Evolutionary conservation across 1,140 invertebrate genomes (phyloP).

Genomic region (Drosophila rhopaloa): DNA sequence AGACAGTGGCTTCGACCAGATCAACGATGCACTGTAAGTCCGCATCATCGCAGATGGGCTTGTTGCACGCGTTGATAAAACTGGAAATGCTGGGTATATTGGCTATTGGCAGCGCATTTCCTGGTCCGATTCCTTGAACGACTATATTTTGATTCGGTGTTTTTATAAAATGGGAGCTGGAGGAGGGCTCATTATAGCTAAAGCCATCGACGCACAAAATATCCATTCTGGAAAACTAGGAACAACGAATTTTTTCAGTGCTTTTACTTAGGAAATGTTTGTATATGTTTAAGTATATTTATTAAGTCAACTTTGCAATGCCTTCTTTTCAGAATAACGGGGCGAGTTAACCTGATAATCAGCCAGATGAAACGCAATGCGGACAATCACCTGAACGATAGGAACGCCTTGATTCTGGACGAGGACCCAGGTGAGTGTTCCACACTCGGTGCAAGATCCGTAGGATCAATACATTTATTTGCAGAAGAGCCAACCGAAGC

Average conservation of each 20-base stretch:
- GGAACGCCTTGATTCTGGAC: constrained; percentile 39
- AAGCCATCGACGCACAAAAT: background rate
- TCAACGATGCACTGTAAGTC: constrained; percentile 54
- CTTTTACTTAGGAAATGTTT: background rate
- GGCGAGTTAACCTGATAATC: constrained; percentile 67
- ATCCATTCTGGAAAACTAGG: constrained; percentile 4
- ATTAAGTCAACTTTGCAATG: background rate
- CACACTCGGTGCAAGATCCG: background rate
- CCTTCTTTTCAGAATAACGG: constrained; percentile 51
- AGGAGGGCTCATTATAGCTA: background rate
- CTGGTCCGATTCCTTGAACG: background rate
- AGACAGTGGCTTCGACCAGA: constrained; percentile 50
- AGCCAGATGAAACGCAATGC: constrained; percentile 64
- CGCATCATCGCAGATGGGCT: constrained; percentile 53
- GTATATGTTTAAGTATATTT: background rate
- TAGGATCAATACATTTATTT: background rate
- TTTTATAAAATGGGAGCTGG: background rate
- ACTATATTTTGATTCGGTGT: background rate
- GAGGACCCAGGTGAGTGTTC: constrained; percentile 47
- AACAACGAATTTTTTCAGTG: background rate
- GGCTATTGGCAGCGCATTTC: constrained; percentile 7
- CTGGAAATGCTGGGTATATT: background rate
- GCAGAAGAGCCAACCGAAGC: constrained; percentile 31
- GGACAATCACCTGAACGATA: constrained; percentile 51
- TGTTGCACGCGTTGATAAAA: constrained; percentile 28